These are phyloP conservation scores for Agrilus mali DNA, from an alignment of 2,888 invertebrate genomes.

Conservation along the genomic window DNA sequence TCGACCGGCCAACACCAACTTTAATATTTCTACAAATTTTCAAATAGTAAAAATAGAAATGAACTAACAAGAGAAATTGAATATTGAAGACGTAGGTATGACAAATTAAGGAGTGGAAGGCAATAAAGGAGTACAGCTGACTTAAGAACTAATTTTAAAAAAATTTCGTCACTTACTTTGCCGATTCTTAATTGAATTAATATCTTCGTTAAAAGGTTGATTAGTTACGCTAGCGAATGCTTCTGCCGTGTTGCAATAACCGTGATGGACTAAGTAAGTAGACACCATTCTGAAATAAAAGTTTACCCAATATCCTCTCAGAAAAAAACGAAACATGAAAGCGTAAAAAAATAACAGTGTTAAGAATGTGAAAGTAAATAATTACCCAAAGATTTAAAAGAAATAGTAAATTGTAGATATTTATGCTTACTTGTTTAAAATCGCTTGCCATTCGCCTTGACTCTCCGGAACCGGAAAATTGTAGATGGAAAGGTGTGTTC, in stretches of 20 bases:
- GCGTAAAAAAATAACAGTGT: background rate
- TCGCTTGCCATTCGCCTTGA: constrained; percentile 85
- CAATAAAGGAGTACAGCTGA: too few relatives aligned
- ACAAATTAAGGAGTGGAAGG: too few relatives aligned
- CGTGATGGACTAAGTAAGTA: constrained; percentile 95
- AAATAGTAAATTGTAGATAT: background rate
- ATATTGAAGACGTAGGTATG: too few relatives aligned
- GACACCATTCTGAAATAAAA: constrained; percentile 74
- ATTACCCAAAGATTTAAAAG: background rate
- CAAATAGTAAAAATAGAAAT: background rate
- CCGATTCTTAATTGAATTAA: constrained; percentile 88
- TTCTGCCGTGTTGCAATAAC: constrained; percentile 93
- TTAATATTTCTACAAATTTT: constrained; percentile 67
- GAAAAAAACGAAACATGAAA: background rate
- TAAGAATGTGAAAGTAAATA: constrained; percentile 1
- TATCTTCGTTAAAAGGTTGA: constrained; percentile 83
- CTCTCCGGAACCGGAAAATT: constrained; percentile 76
- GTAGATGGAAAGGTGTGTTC: constrained; percentile 72
- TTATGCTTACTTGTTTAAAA: constrained; percentile 68
- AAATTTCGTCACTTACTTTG: constrained; percentile 57
- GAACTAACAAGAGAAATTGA: background rate
- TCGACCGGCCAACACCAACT: constrained; percentile 80
- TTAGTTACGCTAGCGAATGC: constrained; percentile 85
- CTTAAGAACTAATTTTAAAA: too few relatives aligned
- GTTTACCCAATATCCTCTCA: constrained; percentile 2